phyloP scores from a whole-genome alignment of 2,797 vertebrate genomes.

The Sebastiscus tertius region DNA sequence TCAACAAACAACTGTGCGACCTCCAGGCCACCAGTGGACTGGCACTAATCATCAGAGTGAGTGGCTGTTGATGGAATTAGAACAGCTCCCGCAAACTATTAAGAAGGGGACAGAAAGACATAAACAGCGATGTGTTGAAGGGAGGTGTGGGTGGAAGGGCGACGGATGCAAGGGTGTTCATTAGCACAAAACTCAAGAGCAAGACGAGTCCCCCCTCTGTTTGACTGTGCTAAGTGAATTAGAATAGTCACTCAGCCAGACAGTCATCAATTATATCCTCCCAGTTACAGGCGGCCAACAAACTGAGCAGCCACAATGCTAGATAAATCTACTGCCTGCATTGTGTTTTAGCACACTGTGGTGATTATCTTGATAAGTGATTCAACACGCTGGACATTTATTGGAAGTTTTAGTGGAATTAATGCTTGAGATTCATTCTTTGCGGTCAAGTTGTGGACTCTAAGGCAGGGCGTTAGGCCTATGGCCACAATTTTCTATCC shows the following conservation, averaged over 20 bases:
- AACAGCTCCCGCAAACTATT: slow-evolving; percentile 69
- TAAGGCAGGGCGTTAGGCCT: background rate
- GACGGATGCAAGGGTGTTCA: slow-evolving; percentile 62
- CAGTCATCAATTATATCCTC: slow-evolving; percentile 67
- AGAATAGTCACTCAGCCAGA: slow-evolving; percentile 60
- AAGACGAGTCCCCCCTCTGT: slow-evolving; percentile 47
- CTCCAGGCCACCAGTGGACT: slow-evolving; percentile 70
- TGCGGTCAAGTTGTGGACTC: background rate
- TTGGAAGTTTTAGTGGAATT: slow-evolving; percentile 4
- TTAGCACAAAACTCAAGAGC: slow-evolving; percentile 64
- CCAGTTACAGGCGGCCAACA: slow-evolving; percentile 30
- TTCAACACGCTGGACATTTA: slow-evolving; percentile 10
- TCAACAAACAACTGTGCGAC: slow-evolving; percentile 63
- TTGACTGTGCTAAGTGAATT: slow-evolving; percentile 62
- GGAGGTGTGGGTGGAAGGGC: slow-evolving; percentile 57
- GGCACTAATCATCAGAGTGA: slow-evolving; percentile 77
- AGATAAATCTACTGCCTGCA: slow-evolving; percentile 31
- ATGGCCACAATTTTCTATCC: background rate
- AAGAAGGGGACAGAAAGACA: slow-evolving; percentile 66
- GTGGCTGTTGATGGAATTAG: slow-evolving; percentile 77
- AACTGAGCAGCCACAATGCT: slow-evolving; percentile 22
- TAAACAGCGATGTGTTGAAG: slow-evolving; percentile 68
- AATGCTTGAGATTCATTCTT: background rate
- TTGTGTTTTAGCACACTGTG: slow-evolving; percentile 12
- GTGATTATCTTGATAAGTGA: slow-evolving; percentile 32